Evolutionary conservation across 2,888 invertebrate species (phyloP), one percentile per base, ranked within the genome.

Genomic region (Ophion ellenae): DNA sequence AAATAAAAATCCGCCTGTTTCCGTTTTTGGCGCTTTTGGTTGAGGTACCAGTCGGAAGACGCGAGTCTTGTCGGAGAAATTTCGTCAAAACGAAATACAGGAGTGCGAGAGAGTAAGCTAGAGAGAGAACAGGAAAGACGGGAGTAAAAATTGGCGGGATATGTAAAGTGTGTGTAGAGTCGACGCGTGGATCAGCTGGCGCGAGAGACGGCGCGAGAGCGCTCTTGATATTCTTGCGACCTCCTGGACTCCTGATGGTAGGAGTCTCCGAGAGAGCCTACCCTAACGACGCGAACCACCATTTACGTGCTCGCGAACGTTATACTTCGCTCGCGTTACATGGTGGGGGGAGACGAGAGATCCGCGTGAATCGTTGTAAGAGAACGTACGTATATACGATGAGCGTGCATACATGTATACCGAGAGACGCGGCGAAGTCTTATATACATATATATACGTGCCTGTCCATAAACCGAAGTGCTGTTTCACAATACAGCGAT

Each of bases 181-280:
- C 14, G n/a, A 73, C 36, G n/a, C 5, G n/a, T 32, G 70, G 17
- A 6, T 45, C 17, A 59, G 28, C 47, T 20, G 53, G 53, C n/a
- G 47, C 73, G 57, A 40, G 66, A 59, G 70, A 81, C 69, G 66
- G 64, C 69, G 77, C 40, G 83, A 86, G 86, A 86, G 83, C 67
- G 83, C 83, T 83, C 83, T 80, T 80, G 32, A 57, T 71, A 77
- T 59, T 88, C 78, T 86, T 80, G 70, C 63, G 10, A 28, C n/a
- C 47, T 87, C 84, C 90, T 92, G 89, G 45, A 85, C 84, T 86
- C 91, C 92, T 89, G 89, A 75, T 91, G 57, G 63, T 20, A 40
- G 86, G 89, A 89, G 90, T 90, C 91, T 90, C 90, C 84, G 88
- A 85, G 89, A 91, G 92, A 92, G 91, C 90, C 91, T 92, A 91